Evolutionary conservation across 2,797 vertebrate genomes (phyloP), one percentile per base, ranked within the genome.

Genomic region (Paratrypauchen microcephalus): DNA sequence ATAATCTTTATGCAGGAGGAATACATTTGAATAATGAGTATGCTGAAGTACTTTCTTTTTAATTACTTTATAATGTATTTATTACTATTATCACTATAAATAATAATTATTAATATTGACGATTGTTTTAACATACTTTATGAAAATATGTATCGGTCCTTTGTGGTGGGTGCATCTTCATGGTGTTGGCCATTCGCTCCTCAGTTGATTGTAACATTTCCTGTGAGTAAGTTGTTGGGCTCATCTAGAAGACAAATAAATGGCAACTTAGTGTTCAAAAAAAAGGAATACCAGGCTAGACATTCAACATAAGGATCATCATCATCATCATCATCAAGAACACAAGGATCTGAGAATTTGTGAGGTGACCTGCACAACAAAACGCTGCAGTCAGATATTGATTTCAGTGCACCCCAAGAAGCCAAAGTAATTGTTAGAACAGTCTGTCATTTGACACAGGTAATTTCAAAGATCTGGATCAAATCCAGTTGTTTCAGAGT

Each of bases 171-270:
- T 26, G 2, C 24, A 26, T 26, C 69, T 92, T 70, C 1, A 18
- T 77, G 12, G 86, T 94, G 71, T 78, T 92, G 39, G 88, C 90
- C 82, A 95, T 73, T 66, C 87, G 92, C 83, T 96, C 92, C 80
- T 94, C 89, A 0, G 93, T 95, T 21, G 89, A 92, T 28, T 94
- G 94, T 66, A 94, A 89, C 94, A 95, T 95, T 89, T 95, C 91
- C 78, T 93, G 94, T 72, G 92, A 83, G 76, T 94, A 97, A 71
- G 89, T 91, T 39, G 96, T 96, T 59, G 95, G 95, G 64, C 87
- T 94, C 74, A 96, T 73, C 96, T 98, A 89, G 71, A 94, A 92
- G 62, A 28, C 67, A 84, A 87, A 30, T 45, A 32, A 79, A 56
- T 45, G 13, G 13, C 13, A 4, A 13, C 13, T 15, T 45, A 45